Evolutionary conservation across 2,797 vertebrate genomes (phyloP), one percentile per base, ranked within the genome.

Genomic region (Falco peregrinus): DNA sequence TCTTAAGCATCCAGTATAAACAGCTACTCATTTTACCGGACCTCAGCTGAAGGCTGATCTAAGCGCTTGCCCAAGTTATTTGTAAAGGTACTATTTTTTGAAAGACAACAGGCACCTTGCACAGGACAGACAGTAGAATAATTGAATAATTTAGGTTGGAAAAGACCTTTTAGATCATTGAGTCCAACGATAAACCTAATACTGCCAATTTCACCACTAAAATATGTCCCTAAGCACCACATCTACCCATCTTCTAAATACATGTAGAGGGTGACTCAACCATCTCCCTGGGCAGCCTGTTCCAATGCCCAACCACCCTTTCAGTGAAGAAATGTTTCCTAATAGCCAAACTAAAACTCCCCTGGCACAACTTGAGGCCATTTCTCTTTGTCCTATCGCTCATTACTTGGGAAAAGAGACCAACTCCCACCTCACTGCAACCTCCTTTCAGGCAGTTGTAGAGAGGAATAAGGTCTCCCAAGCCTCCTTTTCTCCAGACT

Each of bases 381-480:
- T 64, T 60, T 60, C 28, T 28, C 71, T 61, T 74, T 6, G 0
- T 70, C 31, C 29, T 50, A 18, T 31, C 5, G 2, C 48, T 63
- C 35, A 10, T 14, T 54, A 33, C 18, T 8, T 7, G 4, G 26
- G 19, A 93, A 9, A 63, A 71, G 20, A 75, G 18, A 21, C 7
- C 5, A 2, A 54, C 2, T 4, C 15, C 22, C 17, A 60, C 9
- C 7, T 28, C 4, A 5, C 25, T 31, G 18, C 74, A 35, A 11
- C 4, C 39, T 87, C 59, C 37, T 45, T 10, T 50, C 48, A 82
- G 4, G 41, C 3, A 60, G 9, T 2, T 80, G 33, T 4, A 43
- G 16, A 24, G 13, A 80, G 22, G 1, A 0, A 19, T 24, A 11
- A 50, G 22, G 28, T 8, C 20, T 31, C 7, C 33, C 21, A 1